These are phyloP conservation scores for Stenchaetothrips biformis DNA, from an alignment of 2,888 invertebrate genomes.

Conservation along the genomic window DNA sequence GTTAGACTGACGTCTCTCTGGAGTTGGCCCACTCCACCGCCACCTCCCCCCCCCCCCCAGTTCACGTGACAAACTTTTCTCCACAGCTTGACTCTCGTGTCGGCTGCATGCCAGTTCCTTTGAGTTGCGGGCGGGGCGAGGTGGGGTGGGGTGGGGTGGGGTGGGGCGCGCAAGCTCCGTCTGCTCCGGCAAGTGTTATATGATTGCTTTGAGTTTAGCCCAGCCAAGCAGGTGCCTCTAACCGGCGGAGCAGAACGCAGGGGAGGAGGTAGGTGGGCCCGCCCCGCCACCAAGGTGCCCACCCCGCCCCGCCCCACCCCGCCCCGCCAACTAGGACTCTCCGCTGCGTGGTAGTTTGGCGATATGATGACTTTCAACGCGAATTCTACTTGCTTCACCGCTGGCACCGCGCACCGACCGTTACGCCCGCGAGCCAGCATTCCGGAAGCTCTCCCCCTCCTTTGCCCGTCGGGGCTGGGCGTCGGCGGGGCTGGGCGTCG, in stretches of 20 bases:
- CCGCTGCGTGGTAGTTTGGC: not conserved
- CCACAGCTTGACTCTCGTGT: not conserved
- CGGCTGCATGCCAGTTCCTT: not conserved
- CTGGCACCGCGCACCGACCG: no score
- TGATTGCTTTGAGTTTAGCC: slow-evolving; percentile 18
- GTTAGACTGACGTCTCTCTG: no score
- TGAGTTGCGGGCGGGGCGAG: no score
- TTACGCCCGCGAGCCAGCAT: no score
- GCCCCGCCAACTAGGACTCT: not conserved
- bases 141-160: no score
- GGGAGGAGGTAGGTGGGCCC: not conserved
- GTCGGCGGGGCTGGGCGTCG: no score
- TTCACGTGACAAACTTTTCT: slow-evolving; percentile 6
- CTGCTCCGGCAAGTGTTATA: slow-evolving; percentile 20
- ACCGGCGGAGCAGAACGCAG: not conserved
- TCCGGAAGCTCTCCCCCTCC: no score
- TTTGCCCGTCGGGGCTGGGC: not conserved
- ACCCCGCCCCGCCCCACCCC: no score
- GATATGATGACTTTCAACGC: slow-evolving; percentile 16
- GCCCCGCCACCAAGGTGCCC: no score
- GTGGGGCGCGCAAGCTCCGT: not conserved
- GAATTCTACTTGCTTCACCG: not conserved
- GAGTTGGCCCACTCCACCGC: not conserved
- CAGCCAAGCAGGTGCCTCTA: not conserved
- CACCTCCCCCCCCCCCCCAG: not conserved